phyloP scores from a whole-genome alignment of 2,888 invertebrate genomes.

The Protophormia terraenovae region DNA sequence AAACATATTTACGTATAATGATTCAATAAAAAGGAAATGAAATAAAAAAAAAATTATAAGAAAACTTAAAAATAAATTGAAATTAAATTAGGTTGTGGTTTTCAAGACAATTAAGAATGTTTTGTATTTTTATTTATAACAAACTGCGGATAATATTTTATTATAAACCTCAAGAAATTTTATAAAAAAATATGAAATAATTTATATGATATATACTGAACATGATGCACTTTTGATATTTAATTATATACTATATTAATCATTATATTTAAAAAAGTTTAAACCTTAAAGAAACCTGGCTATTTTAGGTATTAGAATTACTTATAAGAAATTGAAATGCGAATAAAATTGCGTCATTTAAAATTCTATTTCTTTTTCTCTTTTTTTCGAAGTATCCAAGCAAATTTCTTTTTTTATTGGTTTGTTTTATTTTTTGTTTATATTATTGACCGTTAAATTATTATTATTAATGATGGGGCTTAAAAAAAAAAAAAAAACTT shows the following conservation, averaged over 20 bases:
- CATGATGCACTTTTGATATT: too few species aligned
- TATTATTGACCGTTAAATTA: constrained; percentile 2
- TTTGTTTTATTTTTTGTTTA: too few species aligned
- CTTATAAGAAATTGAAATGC: neutral
- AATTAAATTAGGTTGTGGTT: constrained; percentile 33
- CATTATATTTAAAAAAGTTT: too few species aligned
- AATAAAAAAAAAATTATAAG: constrained; percentile 8
- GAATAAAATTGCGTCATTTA: constrained; percentile 12
- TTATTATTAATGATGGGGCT: constrained; percentile 2
- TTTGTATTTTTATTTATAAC: neutral
- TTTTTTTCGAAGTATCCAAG: too few species aligned
- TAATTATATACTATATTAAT: too few species aligned
- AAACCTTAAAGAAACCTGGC: too few species aligned
- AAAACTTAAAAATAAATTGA: neutral
- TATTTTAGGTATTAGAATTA: too few species aligned
- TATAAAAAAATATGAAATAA: neutral
- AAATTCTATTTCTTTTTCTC: neutral
- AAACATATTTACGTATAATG: constrained; percentile 8
- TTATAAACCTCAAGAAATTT: too few species aligned
- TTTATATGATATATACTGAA: too few species aligned
- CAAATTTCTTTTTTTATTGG: neutral
- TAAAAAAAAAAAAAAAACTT: neutral
- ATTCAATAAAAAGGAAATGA: constrained; percentile 8
- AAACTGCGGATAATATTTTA: too few species aligned
- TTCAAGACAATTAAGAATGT: constrained; percentile 21